phyloP scores from a whole-genome alignment of 2,888 invertebrate species.

The Epicampocera succincta region DNA sequence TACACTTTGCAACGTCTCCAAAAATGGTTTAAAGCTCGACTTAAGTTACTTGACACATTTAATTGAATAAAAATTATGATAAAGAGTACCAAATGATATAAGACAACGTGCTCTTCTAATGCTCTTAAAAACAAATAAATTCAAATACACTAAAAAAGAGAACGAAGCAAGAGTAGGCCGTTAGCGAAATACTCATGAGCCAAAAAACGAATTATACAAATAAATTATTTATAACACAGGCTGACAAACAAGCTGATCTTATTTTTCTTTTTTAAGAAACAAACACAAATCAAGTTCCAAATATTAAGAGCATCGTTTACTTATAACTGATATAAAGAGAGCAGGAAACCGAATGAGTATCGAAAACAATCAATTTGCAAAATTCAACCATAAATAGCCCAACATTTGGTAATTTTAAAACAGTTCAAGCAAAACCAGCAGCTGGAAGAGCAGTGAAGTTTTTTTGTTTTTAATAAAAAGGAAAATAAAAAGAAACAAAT shows the following conservation, averaged over 20 bases:
- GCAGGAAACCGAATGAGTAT: background rate
- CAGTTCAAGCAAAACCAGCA: slow-evolving; percentile 70
- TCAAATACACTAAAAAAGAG: background rate
- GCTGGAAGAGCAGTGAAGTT: slow-evolving; percentile 11
- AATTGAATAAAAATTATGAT: too few species aligned
- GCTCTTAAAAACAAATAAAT: background rate
- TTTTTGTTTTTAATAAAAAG: background rate
- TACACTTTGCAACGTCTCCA: too few species aligned
- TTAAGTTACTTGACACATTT: too few species aligned
- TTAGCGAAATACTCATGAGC: background rate
- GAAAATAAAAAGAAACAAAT: background rate
- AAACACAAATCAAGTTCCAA: slow-evolving; percentile 56
- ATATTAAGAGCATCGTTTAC: slow-evolving; percentile 24
- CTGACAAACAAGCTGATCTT: slow-evolving; percentile 56
- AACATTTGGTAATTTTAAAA: slow-evolving; percentile 65
- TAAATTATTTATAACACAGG: slow-evolving; percentile 13
- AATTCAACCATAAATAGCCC: slow-evolving; percentile 70
- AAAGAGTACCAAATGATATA: too few species aligned
- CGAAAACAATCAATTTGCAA: slow-evolving; percentile 31
- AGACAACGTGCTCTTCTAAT: too few species aligned
- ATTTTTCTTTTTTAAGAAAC: background rate
- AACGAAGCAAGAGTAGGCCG: slow-evolving; percentile 15
- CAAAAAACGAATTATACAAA: background rate
- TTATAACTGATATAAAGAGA: slow-evolving; percentile 20
- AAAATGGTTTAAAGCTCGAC: too few species aligned